Base-by-base conservation (phyloP, 2,797 vertebrate species). In the Esox masquinongy region DNA sequence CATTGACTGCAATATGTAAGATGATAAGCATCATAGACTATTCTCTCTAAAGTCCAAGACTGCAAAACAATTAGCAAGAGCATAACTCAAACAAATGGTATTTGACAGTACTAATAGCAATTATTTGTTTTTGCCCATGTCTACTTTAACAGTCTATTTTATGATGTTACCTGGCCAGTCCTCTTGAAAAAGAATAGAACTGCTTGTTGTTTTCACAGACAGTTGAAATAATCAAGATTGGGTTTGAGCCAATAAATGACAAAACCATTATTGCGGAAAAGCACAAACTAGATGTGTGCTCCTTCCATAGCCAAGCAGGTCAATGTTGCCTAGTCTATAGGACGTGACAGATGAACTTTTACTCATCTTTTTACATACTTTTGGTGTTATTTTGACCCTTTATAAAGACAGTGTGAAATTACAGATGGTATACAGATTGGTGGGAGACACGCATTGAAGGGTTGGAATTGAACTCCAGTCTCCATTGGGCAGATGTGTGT, bases 111-210 rank as follows among this genome's bases (percentile, higher is more conserved):
- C 14, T 14, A 47, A 50, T 8, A 47, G 3, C 43, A 47, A 43
- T 43, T 47, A 12, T 11, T 47, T 47, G 2, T 14, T 47, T 47
- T 47, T 47, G 43, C 43, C 43, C 19, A 50, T 75, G 74, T 76
- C 80, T 75, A 77, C 72, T 79, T 72, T 72, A 81, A 51, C 78
- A 82, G 22, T 63, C 66, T n/a, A 8, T 22, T 22, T 77, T 78
- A 70, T 29, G 68, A 64, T 31, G 61, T 53, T 29, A 68, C 74
- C 22, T 61, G 22, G 22, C 56, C 24, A 17, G 22, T 24, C 56
- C 22, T 12, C 22, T 24, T 61, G 22, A 61, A 9, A 67, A 59
- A 76, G 43, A 11, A 70, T n/a, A 47, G 1, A 49, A 6, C n/a
- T 24, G 24, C 77, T 24, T 39, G 36, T 39, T 26, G 72, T 72